Evolutionary conservation across 2,113 vertebrate species (phyloP).

Genomic region (Calyptomena viridis): DNA sequence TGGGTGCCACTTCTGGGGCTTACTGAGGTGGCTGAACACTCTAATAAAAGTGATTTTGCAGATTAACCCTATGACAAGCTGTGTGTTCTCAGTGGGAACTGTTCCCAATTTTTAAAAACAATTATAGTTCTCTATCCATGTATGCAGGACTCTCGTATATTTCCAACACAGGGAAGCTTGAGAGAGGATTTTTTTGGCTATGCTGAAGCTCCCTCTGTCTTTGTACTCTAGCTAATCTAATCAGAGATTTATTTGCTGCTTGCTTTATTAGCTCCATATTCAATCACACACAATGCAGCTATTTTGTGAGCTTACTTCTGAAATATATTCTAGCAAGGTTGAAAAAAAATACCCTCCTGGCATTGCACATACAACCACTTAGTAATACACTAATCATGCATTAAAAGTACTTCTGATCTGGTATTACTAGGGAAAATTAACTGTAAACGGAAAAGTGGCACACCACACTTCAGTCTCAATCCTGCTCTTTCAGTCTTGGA

Average conservation of each 20-base stretch:
- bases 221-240: neutral
- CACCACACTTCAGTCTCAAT: neutral
- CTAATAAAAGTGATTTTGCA: neutral
- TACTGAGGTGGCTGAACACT: neutral
- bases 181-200: neutral
- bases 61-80: neutral
- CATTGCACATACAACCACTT: neutral
- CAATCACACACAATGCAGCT: neutral
- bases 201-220: neutral
- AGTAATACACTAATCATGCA: neutral
- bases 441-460: neutral
- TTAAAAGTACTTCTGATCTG: slow-evolving; percentile 17
- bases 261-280: neutral
- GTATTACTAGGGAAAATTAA: neutral
- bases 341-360: slow-evolving; percentile 2
- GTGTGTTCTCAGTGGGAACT: neutral
- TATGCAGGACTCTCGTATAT: neutral
- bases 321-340: neutral
- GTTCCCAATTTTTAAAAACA: neutral
- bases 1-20: neutral
- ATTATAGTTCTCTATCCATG: neutral
- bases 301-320: slow-evolving; percentile 11
- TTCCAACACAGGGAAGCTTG: neutral
- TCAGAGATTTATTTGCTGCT: slow-evolving; percentile 5
- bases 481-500: neutral